phyloP scores from a whole-genome alignment of 2,888 invertebrate species.

The Chrysotoxum bicinctum region DNA sequence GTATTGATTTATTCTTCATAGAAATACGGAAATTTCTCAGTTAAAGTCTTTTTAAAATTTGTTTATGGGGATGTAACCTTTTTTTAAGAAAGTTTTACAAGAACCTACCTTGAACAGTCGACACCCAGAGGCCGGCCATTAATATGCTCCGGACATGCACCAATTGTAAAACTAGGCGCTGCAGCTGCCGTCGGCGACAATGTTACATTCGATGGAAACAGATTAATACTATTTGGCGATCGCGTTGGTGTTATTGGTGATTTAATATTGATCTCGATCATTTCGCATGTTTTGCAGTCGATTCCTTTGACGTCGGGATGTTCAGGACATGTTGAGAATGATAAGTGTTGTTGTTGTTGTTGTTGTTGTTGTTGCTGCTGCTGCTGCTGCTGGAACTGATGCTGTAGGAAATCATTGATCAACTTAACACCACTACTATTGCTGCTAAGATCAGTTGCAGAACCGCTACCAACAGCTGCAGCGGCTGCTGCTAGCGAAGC shows the following conservation, averaged over 20 bases:
- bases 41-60: no score
- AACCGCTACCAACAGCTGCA: conserved; percentile 69
- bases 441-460: conserved; percentile 58
- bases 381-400: conserved; percentile 77
- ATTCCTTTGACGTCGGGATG: conserved; percentile 79
- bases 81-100: background rate
- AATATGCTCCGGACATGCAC: conserved; percentile 96
- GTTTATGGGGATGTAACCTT: no score
- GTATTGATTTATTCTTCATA: no score
- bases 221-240: conserved; percentile 75
- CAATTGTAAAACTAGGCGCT: conserved; percentile 87
- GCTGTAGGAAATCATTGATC: conserved; percentile 80
- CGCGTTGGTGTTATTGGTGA: conserved; percentile 76
- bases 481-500: conserved; percentile 78
- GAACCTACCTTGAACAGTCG: conserved; percentile 88
- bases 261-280: conserved; percentile 77
- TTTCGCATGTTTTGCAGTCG: conserved; percentile 81
- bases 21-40: background rate
- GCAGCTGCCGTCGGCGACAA: conserved; percentile 74
- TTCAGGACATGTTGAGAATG: conserved; percentile 76
- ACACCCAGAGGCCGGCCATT: conserved; percentile 96
- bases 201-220: conserved; percentile 75
- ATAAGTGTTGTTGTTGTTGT: conserved; percentile 74
- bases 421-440: conserved; percentile 78
- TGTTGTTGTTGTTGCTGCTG: conserved; percentile 74